These are phyloP conservation scores for Crocidura indochinensis DNA, from an alignment of 2,797 vertebrate species.

Conservation along the genomic window DNA sequence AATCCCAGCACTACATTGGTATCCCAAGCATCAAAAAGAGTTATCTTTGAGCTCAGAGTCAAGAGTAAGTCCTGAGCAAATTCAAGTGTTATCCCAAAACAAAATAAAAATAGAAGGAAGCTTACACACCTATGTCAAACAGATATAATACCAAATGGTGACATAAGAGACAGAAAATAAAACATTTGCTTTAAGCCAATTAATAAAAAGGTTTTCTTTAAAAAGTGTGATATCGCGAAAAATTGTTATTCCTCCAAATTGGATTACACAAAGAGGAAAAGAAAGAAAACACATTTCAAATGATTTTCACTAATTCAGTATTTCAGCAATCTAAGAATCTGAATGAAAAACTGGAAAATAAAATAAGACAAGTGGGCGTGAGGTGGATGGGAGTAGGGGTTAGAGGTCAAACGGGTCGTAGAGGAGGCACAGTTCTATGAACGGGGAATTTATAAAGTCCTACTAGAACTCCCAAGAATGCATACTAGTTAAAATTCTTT, in stretches of 20 bases:
- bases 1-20: too few species aligned
- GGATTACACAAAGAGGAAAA: constrained; percentile 11
- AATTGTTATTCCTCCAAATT: constrained; percentile 44
- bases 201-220: constrained; percentile 31
- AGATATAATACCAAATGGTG: not conserved
- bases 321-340: constrained; percentile 58
- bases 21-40: too few species aligned
- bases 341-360: not conserved
- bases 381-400: not conserved
- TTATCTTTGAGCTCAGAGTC: too few species aligned
- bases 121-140: not conserved
- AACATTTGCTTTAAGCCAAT: not conserved
- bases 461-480: constrained; percentile 76
- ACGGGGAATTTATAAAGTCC: constrained; percentile 70
- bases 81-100: too few species aligned
- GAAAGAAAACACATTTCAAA: constrained; percentile 67
- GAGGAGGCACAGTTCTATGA: constrained; percentile 26
- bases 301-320: constrained; percentile 20
- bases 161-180: constrained; percentile 15
- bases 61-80: too few species aligned
- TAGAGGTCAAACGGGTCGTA: constrained; percentile 40
- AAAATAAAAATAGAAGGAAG: not conserved
- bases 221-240: constrained; percentile 32
- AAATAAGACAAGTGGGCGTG: constrained; percentile 14
- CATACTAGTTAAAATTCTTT: constrained; percentile 81